phyloP scores from a whole-genome alignment of 2,888 invertebrate genomes.

The Globia sparganii region DNA sequence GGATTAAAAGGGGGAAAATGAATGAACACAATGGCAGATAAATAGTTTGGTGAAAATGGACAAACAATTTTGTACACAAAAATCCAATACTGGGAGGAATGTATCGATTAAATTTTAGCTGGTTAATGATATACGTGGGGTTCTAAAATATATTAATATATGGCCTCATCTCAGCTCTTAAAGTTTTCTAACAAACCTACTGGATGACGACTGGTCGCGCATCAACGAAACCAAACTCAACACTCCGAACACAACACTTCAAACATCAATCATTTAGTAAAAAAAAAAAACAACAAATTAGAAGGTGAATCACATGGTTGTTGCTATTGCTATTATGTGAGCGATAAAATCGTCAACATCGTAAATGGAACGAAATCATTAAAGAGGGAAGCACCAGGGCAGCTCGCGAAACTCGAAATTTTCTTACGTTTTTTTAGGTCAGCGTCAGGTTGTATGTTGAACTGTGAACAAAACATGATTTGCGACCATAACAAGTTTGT shows the following conservation, averaged over 20 bases:
- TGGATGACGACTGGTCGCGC: slow-evolving; percentile 79
- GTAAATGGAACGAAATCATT: not conserved
- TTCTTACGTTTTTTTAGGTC: not conserved
- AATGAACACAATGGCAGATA: slow-evolving; percentile 48
- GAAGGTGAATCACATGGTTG: slow-evolving; percentile 30
- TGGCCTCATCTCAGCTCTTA: slow-evolving; percentile 85
- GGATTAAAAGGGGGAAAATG: slow-evolving; percentile 3
- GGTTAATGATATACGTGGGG: slow-evolving; percentile 55
- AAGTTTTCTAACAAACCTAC: slow-evolving; percentile 88
- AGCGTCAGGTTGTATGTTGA: too few relatives aligned
- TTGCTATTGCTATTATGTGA: not conserved
- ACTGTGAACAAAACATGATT: too few relatives aligned
- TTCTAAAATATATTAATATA: slow-evolving; percentile 65
- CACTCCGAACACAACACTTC: slow-evolving; percentile 64
- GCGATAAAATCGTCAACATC: not conserved
- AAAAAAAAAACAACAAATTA: slow-evolving; percentile 55
- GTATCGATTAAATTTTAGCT: slow-evolving; percentile 72
- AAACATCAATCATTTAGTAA: slow-evolving; percentile 63
- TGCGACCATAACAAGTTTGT: too few relatives aligned
- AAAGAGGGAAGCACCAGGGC: not conserved
- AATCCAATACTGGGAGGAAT: slow-evolving; percentile 86
- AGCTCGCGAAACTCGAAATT: not conserved
- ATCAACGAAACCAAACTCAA: slow-evolving; percentile 53
- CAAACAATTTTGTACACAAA: slow-evolving; percentile 69
- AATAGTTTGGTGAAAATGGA: slow-evolving; percentile 56